Base-by-base conservation (phyloP, 2,797 vertebrate species). In the Cephalopachus bancanus region DNA sequence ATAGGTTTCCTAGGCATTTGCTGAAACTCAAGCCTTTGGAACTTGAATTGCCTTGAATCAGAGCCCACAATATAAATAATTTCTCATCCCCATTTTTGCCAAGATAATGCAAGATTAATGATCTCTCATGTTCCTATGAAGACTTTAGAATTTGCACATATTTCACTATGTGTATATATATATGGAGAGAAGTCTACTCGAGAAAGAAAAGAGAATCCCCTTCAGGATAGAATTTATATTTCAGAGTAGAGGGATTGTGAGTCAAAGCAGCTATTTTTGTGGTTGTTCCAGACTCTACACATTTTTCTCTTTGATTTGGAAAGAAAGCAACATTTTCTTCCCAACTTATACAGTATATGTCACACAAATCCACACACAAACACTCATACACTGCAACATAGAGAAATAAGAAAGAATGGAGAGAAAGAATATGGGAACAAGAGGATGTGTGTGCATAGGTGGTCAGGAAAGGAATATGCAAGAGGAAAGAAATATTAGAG, bases 151-250 rank as follows among this genome's bases (percentile, higher is more conserved):
- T 95, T n/a, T 91, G 30, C 30, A 91, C 83, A 84, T 95, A 92
- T 96, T 94, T 94, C 79, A 81, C 49, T 51, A 10, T 84, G 33
- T 60, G 74, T 65, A 33, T 57, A 33, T 57, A 75, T 89, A 76
- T 78, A 83, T 60, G 51, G 24, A 89, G 69, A 95, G 64, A 75
- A 92, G 91, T 64, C 80, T 87, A 55, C 17, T 55, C 19, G 57
- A 85, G 97, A 97, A 94, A 95, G 97, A 98, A 96, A 97, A 97
- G 97, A 97, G 11, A 97, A 97, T 91, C 97, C 97, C 93, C 98
- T 98, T 74, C 84, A 81, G 20, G 95, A 98, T 79, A 96, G 64
- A 98, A 96, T 95, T 88, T 95, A 96, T 97, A 97, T 96, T 95
- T 96, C 69, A 87, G 76, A 93, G 72, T 28, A 67, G 53, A 89